Conservation (phyloP, 2,113 vertebrate species). For the Urocolius indicus region DNA sequence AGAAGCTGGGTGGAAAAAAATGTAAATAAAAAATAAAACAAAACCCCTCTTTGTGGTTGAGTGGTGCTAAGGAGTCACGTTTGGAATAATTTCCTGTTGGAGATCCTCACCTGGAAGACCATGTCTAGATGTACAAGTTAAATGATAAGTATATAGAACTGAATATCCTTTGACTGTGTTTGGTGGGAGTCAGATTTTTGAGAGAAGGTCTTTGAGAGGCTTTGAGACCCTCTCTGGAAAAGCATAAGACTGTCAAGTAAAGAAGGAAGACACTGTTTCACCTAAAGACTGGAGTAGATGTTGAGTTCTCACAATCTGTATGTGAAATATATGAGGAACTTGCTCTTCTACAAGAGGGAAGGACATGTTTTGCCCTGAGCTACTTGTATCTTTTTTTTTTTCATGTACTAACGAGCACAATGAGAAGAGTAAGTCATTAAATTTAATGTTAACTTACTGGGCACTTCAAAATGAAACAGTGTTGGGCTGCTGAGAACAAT, state of each 20-base stretch:
- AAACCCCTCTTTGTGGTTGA: not conserved
- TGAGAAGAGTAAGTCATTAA: not conserved
- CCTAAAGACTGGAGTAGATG: not conserved
- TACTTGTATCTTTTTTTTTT: not conserved
- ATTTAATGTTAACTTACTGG: not conserved
- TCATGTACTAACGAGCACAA: not conserved
- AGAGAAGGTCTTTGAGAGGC: not conserved
- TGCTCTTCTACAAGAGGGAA: not conserved
- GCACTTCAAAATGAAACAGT: slow-evolving; percentile 18
- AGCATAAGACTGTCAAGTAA: not conserved
- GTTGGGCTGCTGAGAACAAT: not conserved
- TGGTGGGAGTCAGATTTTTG: not conserved
- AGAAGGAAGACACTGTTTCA: not conserved
- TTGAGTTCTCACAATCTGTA: not conserved
- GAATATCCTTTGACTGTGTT: not conserved
- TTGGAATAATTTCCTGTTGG: not conserved
- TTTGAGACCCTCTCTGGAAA: not conserved
- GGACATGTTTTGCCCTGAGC: not conserved
- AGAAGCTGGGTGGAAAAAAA: not conserved
- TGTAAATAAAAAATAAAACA: not conserved
- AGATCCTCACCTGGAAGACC: not conserved
- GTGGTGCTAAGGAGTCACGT: not conserved
- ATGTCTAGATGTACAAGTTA: not conserved
- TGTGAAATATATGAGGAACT: not conserved
- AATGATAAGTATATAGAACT: not conserved